phyloP scores from a whole-genome alignment of 2,797 vertebrate species.

The Bradypodion ventrale region DNA sequence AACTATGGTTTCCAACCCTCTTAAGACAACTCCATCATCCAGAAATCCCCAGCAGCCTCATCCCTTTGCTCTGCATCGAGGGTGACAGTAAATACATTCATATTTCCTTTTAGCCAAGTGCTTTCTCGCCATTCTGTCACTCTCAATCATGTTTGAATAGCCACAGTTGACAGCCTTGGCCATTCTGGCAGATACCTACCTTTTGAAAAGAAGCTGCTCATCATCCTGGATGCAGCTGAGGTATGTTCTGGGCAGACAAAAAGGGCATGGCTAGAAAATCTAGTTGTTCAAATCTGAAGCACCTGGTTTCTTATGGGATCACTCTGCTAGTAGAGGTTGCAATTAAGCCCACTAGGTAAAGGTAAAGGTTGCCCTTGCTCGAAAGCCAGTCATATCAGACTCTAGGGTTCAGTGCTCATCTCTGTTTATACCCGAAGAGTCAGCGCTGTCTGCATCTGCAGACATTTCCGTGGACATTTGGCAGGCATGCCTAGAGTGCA shows the following conservation, averaged over 20 bases:
- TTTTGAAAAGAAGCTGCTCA: conserved; percentile 2
- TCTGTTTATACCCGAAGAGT: too few species aligned
- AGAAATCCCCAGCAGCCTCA: conserved; percentile 16
- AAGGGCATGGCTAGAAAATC: not conserved
- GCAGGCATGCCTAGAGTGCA: too few species aligned
- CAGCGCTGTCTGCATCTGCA: too few species aligned
- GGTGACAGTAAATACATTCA: conserved; percentile 46
- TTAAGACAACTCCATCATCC: conserved; percentile 19
- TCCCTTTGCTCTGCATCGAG: conserved; percentile 28
- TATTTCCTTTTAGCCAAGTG: conserved; percentile 48
- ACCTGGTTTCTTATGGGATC: not conserved
- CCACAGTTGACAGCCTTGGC: conserved; percentile 49
- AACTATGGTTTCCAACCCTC: not conserved
- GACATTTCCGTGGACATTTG: too few species aligned
- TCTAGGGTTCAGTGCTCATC: too few species aligned
- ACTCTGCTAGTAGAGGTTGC: not conserved
- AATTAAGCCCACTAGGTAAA: not conserved
- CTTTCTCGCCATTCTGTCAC: conserved; percentile 62
- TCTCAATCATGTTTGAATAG: conserved; percentile 53
- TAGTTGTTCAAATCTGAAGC: not conserved
- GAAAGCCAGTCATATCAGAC: too few species aligned
- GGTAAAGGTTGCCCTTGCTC: too few species aligned
- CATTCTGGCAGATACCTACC: conserved; percentile 15
- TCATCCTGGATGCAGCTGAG: not conserved
- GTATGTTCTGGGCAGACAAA: not conserved